phyloP scores from a whole-genome alignment of 2,888 invertebrate species.

The Eueremaeus valkanovi region DNA sequence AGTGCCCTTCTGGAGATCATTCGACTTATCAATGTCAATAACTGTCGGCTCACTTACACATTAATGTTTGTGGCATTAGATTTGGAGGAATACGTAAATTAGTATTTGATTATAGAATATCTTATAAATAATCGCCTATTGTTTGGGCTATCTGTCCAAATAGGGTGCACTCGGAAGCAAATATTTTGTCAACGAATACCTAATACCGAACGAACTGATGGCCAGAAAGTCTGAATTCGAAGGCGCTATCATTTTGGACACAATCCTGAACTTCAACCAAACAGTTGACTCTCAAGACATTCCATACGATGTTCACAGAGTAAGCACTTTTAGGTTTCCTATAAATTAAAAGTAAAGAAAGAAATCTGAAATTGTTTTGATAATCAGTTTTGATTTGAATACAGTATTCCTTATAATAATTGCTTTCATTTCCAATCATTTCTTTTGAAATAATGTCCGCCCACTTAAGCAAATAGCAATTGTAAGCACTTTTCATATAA shows the following conservation, averaged over 20 bases:
- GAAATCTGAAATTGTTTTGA: no score
- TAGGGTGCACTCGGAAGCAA: constrained; percentile 50
- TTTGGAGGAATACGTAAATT: constrained; percentile 50
- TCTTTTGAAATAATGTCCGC: no score
- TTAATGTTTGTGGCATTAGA: constrained; percentile 53
- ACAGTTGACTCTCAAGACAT: constrained; percentile 45
- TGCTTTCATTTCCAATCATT: no score
- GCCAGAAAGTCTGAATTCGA: constrained; percentile 5
- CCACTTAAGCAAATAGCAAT: no score
- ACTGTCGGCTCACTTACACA: constrained; percentile 48
- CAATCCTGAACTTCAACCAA: constrained; percentile 51
- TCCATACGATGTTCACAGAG: constrained; percentile 49
- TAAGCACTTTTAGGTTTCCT: no score
- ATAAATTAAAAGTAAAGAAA: no score
- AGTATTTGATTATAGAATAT: not conserved
- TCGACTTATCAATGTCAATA: constrained; percentile 48
- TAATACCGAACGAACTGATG: constrained; percentile 48
- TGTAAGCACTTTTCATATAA: no score
- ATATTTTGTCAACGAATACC: constrained; percentile 50
- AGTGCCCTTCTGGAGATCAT: constrained; percentile 51
- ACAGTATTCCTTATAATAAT: no score
- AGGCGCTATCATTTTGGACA: constrained; percentile 50
- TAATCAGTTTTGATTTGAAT: no score
- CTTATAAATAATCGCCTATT: not conserved
- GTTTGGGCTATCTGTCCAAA: not conserved